Conservation (phyloP, 2,113 vertebrate genomes). For the Engystomops pustulosus region DNA sequence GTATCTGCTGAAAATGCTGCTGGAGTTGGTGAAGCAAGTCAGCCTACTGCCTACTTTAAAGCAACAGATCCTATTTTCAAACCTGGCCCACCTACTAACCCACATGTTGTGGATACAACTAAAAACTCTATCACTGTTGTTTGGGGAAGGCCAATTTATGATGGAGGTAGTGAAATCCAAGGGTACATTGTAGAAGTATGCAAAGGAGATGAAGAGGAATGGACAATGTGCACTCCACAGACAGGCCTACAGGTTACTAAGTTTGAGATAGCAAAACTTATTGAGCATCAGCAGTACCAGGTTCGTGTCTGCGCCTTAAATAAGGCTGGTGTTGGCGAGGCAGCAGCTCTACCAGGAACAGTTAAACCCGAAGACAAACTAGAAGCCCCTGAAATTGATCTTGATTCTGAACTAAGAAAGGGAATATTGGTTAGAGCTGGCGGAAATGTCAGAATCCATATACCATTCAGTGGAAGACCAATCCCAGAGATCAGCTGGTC, state of each 20-base stretch:
- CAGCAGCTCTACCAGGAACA: constrained; percentile 83
- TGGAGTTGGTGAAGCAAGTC: constrained; percentile 88
- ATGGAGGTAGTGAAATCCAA: constrained; percentile 93
- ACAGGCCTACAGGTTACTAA: constrained; percentile 83
- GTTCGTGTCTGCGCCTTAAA: constrained; percentile 92
- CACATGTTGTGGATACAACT: constrained; percentile 83
- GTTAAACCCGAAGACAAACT: constrained; percentile 94
- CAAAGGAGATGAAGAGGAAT: constrained; percentile 96
- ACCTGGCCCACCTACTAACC: constrained; percentile 90
- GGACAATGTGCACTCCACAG: constrained; percentile 89
- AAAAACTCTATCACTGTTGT: constrained; percentile 84
- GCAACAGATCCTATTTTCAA: constrained; percentile 95
- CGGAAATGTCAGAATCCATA: constrained; percentile 86
- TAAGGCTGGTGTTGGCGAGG: constrained; percentile 91
- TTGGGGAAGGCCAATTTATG: constrained; percentile 96
- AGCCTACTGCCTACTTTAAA: constrained; percentile 85
- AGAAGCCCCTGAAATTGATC: constrained; percentile 91
- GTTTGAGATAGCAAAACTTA: constrained; percentile 90
- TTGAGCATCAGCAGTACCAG: constrained; percentile 95
- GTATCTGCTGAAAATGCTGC: constrained; percentile 96
- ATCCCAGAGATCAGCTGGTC: constrained; percentile 91
- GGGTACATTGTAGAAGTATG: constrained; percentile 93
- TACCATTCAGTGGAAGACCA: constrained; percentile 94
- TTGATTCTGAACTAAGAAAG: constrained; percentile 93
- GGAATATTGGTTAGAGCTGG: constrained; percentile 92